Evolutionary conservation across 2,113 vertebrate genomes (phyloP), one percentile per base, ranked within the genome.

Genomic region (Laticauda colubrina): DNA sequence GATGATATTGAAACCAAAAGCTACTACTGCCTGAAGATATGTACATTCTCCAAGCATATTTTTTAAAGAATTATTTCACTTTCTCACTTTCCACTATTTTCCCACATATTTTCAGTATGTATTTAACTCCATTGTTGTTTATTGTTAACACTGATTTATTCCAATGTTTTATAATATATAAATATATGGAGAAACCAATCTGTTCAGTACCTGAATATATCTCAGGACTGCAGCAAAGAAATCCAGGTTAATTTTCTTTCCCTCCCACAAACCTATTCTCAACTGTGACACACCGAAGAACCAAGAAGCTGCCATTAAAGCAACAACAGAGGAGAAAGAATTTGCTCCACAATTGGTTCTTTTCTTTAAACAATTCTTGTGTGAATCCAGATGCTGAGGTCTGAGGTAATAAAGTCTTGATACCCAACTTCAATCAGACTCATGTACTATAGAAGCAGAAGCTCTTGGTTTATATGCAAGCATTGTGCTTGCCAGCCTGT

Each of bases 1-100:
- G 90, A 14, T 89, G 55, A 93, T 59, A 90, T 85, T 92, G 89
- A 90, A 90, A 43, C 29, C 59, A 56, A 93, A 45, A 59, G 21
- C 54, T 59, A 56, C 51, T 85, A 12, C 5, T 59, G 54, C 92
- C 39, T 15, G 54, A 34, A 51, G 54, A n/a, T 85, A 92, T 89
- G 54, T 89, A 88, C 81, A 85, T 92, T 89, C 54, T 85, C 85
- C 54, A 89, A 92, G 11, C 29, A 39, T 89, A 85, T 89, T 92
- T 92, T 39, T 89, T 57, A 11, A 51, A 53, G 39, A 85, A 85
- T 55, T 85, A 34, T 39, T 89, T 11, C 45, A 45, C 69, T 81
- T 89, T 89, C 92, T 92, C 39, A 18, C 34, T 45, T 92, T 81
- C 26, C 20, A 88, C 18, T 59, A 23, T 45, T 93, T 61, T 87